A percentile compares a stretch with the other conserved stretches of the same genome.
Conservation (phyloP, 2,113 vertebrate species). For the Bubalus kerabau region DNA sequence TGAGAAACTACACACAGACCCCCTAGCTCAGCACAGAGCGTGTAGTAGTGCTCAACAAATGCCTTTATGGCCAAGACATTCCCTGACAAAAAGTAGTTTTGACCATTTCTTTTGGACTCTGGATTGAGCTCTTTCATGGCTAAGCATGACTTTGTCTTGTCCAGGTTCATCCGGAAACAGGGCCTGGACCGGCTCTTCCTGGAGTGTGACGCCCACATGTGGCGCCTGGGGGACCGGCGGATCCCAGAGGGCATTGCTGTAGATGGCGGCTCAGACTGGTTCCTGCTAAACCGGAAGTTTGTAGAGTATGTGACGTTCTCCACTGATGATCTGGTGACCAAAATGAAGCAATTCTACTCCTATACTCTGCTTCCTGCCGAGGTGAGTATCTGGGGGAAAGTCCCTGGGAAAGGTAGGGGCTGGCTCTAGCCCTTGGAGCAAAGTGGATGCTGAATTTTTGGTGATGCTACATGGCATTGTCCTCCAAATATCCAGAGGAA, state of each 20-base stretch:
- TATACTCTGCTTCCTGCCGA: constrained; percentile 96
- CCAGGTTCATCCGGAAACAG: constrained; percentile 97
- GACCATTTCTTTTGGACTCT: background rate
- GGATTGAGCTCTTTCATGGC: background rate
- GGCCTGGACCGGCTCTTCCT: constrained; percentile 96
- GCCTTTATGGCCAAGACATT: accelerated
- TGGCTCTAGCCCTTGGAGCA: background rate
- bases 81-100: background rate
- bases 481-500: background rate
- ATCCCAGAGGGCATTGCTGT: constrained; percentile 96
- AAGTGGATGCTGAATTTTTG: background rate
- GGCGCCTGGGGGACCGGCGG: constrained; percentile 95
- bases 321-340: constrained; percentile 91
- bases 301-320: constrained; percentile 96
- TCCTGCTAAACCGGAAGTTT: constrained; percentile 94
- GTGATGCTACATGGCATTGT: accelerated
- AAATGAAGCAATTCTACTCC: constrained; percentile 96
- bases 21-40: background rate
- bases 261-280: constrained; percentile 97
- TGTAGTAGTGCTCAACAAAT: background rate
- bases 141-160: background rate
- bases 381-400: constrained; percentile 76
- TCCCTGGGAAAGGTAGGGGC: background rate
- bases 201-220: constrained; percentile 98
- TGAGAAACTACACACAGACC: background rate